phyloP scores from a whole-genome alignment of 2,797 vertebrate species.

The Sebastes reedi region DNA sequence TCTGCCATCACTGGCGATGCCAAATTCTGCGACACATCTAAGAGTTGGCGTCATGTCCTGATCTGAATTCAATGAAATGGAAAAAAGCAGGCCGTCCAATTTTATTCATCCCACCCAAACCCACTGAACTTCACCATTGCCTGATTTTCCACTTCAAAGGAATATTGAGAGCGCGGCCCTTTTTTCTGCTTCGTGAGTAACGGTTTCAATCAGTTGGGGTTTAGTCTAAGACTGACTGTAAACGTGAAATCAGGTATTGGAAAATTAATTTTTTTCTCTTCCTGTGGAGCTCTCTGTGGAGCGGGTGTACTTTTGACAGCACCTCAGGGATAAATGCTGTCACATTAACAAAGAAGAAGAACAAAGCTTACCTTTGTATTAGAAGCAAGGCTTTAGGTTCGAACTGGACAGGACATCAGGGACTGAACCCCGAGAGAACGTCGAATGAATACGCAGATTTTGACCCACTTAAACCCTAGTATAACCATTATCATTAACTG shows the following conservation, averaged over 20 bases:
- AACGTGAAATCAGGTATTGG: conserved; percentile 46
- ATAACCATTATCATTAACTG: neutral
- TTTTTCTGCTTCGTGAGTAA: conserved; percentile 24
- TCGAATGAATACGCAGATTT: neutral
- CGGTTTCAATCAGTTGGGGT: conserved; percentile 40
- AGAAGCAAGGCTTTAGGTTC: neutral
- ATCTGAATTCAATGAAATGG: conserved; percentile 61
- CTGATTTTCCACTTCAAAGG: conserved; percentile 68
- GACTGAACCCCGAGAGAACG: neutral
- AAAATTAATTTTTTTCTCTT: conserved; percentile 7
- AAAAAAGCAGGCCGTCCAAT: conserved; percentile 47
- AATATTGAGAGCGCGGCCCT: conserved; percentile 27
- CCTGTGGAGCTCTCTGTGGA: conserved; percentile 36
- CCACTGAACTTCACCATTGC: conserved; percentile 50
- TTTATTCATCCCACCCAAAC: conserved; percentile 60
- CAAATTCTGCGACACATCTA: conserved; percentile 54
- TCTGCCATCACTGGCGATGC: conserved; percentile 22
- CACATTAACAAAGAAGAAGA: conserved; percentile 37
- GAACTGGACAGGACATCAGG: conserved; percentile 13
- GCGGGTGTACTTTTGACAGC: conserved; percentile 38
- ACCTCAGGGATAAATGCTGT: conserved; percentile 47
- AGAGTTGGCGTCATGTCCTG: conserved; percentile 48
- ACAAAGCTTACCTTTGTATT: conserved; percentile 38
- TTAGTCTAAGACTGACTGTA: conserved; percentile 17
- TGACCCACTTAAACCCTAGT: neutral